These are phyloP conservation scores for Indicator indicator DNA, from an alignment of 2,113 vertebrate genomes.

Conservation along the genomic window DNA sequence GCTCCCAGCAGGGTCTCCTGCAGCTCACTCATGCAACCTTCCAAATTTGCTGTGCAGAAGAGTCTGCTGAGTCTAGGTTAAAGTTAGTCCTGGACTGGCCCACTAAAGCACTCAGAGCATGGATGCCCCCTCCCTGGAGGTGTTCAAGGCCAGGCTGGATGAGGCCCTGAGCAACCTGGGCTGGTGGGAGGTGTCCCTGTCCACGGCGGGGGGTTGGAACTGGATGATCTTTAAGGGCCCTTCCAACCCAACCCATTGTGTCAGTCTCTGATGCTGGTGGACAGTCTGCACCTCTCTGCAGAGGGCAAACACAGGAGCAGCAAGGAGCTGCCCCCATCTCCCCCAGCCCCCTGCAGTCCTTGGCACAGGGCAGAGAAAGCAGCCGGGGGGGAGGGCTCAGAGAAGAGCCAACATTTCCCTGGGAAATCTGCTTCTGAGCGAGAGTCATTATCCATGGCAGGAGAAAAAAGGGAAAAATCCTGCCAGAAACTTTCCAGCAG, in stretches of 20 bases:
- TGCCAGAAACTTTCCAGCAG: background rate
- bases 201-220: too few relatives aligned
- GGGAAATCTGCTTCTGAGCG: background rate
- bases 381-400: accelerated
- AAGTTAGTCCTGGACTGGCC: background rate
- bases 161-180: too few relatives aligned
- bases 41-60: background rate
- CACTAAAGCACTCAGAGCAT: background rate
- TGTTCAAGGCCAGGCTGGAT: too few relatives aligned
- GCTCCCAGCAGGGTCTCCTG: background rate
- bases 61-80: background rate
- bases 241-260: too few relatives aligned
- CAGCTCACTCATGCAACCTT: background rate
- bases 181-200: too few relatives aligned
- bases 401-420: background rate
- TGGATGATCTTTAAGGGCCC: too few relatives aligned
- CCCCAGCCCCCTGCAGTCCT: background rate
- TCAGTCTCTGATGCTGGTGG: too few relatives aligned
- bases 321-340: background rate
- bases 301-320: accelerated
- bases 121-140: too few relatives aligned
- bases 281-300: background rate
- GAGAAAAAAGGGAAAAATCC: background rate
- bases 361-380: background rate
- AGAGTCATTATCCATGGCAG: background rate